phyloP scores from a whole-genome alignment of 2,113 vertebrate species.

The Tragelaphus imberbis region DNA sequence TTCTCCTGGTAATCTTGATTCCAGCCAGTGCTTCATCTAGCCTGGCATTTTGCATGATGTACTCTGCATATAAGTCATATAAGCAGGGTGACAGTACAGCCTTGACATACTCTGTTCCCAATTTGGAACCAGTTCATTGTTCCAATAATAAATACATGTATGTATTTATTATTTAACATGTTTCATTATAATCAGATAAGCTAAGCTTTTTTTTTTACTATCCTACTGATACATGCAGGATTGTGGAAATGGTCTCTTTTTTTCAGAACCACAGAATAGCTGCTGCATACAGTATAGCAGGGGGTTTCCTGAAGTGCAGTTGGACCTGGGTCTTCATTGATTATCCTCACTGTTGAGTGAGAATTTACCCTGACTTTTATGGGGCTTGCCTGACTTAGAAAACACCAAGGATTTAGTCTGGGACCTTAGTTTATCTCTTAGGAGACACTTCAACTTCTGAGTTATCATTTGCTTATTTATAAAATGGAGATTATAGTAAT shows the following conservation, averaged over 20 bases:
- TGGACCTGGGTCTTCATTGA: not conserved
- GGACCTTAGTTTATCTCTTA: not conserved
- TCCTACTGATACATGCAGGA: not conserved
- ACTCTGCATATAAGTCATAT: not conserved
- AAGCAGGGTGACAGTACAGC: not conserved
- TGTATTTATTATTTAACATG: not conserved
- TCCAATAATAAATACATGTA: no score
- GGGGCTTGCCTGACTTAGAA: not conserved
- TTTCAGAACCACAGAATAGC: not conserved
- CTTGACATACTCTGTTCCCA: not conserved
- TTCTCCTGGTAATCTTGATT: not conserved
- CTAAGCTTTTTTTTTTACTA: not conserved
- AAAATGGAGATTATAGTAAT: not conserved
- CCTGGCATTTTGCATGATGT: accelerated
- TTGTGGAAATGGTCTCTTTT: not conserved
- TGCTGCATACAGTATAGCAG: not conserved
- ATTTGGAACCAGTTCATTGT: not conserved
- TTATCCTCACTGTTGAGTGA: not conserved
- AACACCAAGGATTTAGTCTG: not conserved
- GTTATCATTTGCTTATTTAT: not conserved
- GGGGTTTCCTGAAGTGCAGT: not conserved
- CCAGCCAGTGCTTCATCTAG: not conserved
- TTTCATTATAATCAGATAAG: not conserved
- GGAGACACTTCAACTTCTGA: not conserved
- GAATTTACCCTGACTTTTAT: not conserved